A percentile compares a stretch with the other conserved stretches of the same genome.
These are phyloP conservation scores for Drosophila paracracens DNA, from an alignment of 2,888 invertebrate species.

Conservation along the genomic window DNA sequence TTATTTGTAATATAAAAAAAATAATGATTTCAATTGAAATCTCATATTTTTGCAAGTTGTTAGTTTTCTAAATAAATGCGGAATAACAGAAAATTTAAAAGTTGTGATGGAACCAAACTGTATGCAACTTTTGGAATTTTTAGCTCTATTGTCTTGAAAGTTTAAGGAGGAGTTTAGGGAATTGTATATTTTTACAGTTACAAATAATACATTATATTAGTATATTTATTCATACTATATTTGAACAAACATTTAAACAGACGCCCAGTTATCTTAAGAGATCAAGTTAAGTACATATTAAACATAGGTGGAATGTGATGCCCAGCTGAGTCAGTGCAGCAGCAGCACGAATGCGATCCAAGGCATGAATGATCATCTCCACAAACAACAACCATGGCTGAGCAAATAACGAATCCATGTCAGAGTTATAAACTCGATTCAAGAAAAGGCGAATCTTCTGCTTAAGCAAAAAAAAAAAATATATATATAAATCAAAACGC, in stretches of 20 bases:
- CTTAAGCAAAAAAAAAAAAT: not conserved
- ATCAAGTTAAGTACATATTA: not conserved
- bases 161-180: not conserved
- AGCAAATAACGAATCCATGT: constrained; percentile 83
- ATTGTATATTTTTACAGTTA: not conserved
- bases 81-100: not conserved
- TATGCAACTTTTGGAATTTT: not conserved
- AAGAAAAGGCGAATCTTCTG: constrained; percentile 32
- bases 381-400: constrained; percentile 68
- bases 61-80: not conserved
- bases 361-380: constrained; percentile 40
- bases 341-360: constrained; percentile 22
- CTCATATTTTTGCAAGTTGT: not conserved
- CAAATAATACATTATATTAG: not conserved
- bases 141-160: not conserved
- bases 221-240: too few species aligned
- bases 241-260: not conserved
- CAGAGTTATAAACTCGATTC: constrained; percentile 58
- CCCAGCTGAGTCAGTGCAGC: constrained; percentile 12
- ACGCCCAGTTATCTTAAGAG: not conserved
- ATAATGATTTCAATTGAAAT: not conserved
- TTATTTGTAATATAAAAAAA: not conserved
- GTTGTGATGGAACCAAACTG: rapidly evolving
- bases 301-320: not conserved
- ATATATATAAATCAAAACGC: constrained; percentile 8